Evolutionary conservation across 2,797 vertebrate species (phyloP).

Genomic region (Enteromius anoplus): DNA sequence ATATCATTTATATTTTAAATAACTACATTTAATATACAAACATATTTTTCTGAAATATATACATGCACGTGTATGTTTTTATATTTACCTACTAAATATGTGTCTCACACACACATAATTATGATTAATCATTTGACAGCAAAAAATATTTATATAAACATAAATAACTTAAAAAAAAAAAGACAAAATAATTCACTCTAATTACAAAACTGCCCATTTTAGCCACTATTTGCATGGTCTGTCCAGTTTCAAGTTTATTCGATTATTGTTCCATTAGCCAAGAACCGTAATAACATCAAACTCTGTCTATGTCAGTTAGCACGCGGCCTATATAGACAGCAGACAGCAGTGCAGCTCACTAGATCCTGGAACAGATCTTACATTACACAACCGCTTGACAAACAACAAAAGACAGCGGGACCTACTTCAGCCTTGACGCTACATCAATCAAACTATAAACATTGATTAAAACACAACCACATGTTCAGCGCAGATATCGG

Average conservation of each 20-base stretch:
- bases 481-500: slow-evolving; percentile 15
- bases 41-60: too few species aligned
- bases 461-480: slow-evolving; percentile 43
- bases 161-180: too few species aligned
- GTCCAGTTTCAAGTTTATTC: not conserved
- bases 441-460: slow-evolving; percentile 28
- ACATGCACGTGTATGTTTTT: too few species aligned
- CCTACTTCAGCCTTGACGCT: slow-evolving; percentile 11
- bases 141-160: too few species aligned
- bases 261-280: not conserved
- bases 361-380: not conserved
- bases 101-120: too few species aligned
- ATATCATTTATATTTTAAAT: too few species aligned
- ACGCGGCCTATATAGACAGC: not conserved
- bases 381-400: not conserved
- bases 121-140: too few species aligned
- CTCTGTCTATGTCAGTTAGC: not conserved
- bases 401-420: slow-evolving; percentile 30
- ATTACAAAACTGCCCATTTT: not conserved
- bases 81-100: too few species aligned
- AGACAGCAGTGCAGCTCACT: not conserved
- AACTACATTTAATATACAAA: too few species aligned
- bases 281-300: not conserved
- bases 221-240: not conserved
- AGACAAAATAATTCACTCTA: not conserved